Evolutionary conservation across 2,113 vertebrate species (phyloP), one percentile per base, ranked within the genome.

Genomic region (Sorex fumeus): DNA sequence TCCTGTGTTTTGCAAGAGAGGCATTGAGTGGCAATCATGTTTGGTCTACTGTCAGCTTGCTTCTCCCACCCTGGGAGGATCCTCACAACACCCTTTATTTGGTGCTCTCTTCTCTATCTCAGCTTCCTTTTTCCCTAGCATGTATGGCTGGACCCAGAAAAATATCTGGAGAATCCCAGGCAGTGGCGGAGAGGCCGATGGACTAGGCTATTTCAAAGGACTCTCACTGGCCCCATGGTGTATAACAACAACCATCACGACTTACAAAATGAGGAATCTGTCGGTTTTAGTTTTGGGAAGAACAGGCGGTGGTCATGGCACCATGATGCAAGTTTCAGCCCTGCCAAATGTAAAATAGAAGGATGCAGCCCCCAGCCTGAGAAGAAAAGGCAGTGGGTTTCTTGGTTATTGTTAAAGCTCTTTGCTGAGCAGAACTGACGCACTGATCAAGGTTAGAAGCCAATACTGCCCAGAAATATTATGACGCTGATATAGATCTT

Each of bases 321-420:
- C 23, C 19, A 23, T 60, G 18, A 19, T 60, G 19, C 27, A 70
- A 60, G 18, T 76, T 95, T 85, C 23, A 43, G 36, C 15, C 76
- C 53, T 77, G 75, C 91, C 70, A 85, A 76, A 75, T 81, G 7
- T 79, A 64, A 81, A 72, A 6, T 34, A 72, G 28, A 87, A 67
- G 66, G 34, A 84, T 72, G 27, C 30, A 2, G 82, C 43, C 57
- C 18, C 16, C 8, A 66, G 64, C 27, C 64, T 12, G 19, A 66
- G 7, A 27, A 28, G 28, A 66, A 28, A 27, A 66, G 64, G 64
- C 64, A 66, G 12, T 30, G 25, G 60, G 47, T 50, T 50, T 18
- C 32, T 18, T 87, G 76, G 77, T 34, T 60, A 50, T 60, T 57
- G n/a, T 71, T 69, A 64, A 87, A 89, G n/a, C 30, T 43, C 27